Base-by-base conservation (phyloP, 1,140 invertebrate genomes). In the Macrostomum lignano region DNA sequence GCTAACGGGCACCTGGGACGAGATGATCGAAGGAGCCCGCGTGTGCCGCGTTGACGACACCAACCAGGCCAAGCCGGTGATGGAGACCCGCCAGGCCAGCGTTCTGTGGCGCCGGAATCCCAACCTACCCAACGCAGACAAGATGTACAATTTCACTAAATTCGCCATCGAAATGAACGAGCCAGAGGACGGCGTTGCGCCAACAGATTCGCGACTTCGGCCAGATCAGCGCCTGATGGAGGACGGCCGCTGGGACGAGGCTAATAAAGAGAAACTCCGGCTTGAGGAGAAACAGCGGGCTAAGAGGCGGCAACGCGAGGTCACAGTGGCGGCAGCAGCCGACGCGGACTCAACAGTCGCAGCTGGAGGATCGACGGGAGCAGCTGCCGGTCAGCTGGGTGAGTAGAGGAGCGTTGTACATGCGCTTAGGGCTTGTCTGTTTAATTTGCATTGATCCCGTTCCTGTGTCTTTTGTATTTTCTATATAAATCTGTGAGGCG, bases 1-100 rank as follows among this genome's bases (percentile, higher is more conserved):
- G 33, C 63, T 93, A 20, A 74, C 74, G 44, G 84, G 84, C 9
- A 77, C 75, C 21, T 96, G 88, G 88, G 84, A 94, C 59, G 64
- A 67, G 25, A 73, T 75, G 51, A 78, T 96, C 39, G 84, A 94
- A 61, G 74, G 78, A 35, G 77, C 82, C 17, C 71, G 74, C 15
- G 81, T 94, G 6, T 67, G 74, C 2, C 70, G 68, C 44, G 69
- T 67, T 21, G 66, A 67, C 25, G 66, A 45, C 43, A 46, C 47
- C 13, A 65, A 35, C 66, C 75, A 54, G 46, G 58, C 48, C 14
- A 82, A 78, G 64, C 72, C 76, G 17, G 68, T 79, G 1, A 74
- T 88, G 51, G 78, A 88, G 60, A 86, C 82, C 6, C 76, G 74
- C 22, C n/a, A n/a, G n/a, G n/a, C n/a, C n/a, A n/a, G n/a, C n/a